Percentiles rank a stretch among this genome's conserved stretches.
phyloP scores from a whole-genome alignment of 30 jellyfish, hydroid and myxozoan genomes.

The Aurelia coerulea region DNA sequence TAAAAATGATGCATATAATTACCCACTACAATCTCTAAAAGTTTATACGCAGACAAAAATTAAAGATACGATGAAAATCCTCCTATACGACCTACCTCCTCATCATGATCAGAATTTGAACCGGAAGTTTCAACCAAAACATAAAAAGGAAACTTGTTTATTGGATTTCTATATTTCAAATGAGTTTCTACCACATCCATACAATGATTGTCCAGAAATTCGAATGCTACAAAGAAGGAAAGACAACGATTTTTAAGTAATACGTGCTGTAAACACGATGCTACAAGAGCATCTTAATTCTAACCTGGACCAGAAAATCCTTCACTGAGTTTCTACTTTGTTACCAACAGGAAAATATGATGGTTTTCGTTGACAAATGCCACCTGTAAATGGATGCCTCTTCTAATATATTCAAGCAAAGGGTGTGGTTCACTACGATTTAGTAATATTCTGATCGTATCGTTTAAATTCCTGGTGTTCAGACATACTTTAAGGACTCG shows the following conservation, averaged over 20 bases:
- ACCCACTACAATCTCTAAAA: no score
- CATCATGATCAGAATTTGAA: constrained; percentile 89
- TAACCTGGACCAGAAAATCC: background rate
- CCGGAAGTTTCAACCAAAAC: constrained; percentile 98
- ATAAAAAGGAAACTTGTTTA: constrained; percentile 80
- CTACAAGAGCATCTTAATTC: no score
- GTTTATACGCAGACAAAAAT: no score
- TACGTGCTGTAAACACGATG: background rate
- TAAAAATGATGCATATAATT: no score
- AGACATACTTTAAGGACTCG: no score
- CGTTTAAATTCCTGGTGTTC: no score
- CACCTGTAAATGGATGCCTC: no score
- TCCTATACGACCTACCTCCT: constrained; percentile 58
- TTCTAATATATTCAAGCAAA: no score
- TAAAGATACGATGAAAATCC: no score
- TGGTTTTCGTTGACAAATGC: no score
- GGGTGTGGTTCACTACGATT: no score
- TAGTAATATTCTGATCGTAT: no score
- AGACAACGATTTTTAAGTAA: background rate
- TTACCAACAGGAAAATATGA: background rate
- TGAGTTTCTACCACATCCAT: constrained; percentile 71
- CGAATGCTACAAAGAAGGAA: constrained; percentile 73
- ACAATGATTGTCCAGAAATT: constrained; percentile 74
- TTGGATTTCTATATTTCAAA: constrained; percentile 72
- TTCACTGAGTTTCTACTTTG: background rate